A percentile compares a stretch with the other conserved stretches of the same genome.
These are phyloP conservation scores for Hyles vespertilio DNA, from an alignment of 1,140 invertebrate genomes.

Conservation along the genomic window DNA sequence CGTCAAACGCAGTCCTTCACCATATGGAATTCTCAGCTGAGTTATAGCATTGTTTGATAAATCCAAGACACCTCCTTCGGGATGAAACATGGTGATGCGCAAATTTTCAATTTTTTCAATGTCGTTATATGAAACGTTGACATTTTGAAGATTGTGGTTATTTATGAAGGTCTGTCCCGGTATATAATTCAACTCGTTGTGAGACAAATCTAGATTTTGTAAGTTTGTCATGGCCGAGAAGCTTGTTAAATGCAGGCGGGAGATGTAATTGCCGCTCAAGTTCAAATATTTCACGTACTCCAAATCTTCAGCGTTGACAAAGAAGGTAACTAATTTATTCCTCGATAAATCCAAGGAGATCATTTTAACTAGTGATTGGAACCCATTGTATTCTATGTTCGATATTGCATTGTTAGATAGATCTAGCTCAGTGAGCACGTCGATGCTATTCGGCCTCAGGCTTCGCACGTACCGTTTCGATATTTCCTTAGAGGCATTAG, in stretches of 20 bases:
- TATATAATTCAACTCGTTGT: conserved; percentile 48
- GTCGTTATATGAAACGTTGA: conserved; percentile 53
- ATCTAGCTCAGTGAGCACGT: conserved; percentile 47
- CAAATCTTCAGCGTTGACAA: conserved; percentile 45
- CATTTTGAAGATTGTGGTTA: conserved; percentile 37
- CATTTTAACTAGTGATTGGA: conserved; percentile 41
- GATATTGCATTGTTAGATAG: conserved; percentile 51
- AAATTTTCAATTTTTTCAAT: conserved; percentile 39
- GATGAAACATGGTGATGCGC: conserved; percentile 46
- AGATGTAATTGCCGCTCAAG: conserved; percentile 51
- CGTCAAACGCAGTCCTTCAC: conserved; percentile 41
- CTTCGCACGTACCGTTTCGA: conserved; percentile 26
- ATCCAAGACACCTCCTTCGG: conserved; percentile 49
- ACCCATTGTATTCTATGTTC: conserved; percentile 51
- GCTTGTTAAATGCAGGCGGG: conserved; percentile 40
- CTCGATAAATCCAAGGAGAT: conserved; percentile 47
- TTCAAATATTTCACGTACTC: conserved; percentile 48
- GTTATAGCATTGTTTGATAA: conserved; percentile 53
- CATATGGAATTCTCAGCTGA: conserved; percentile 36
- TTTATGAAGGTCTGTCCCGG: conserved; percentile 43
- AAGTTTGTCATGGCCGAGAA: conserved; percentile 52
- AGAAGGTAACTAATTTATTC: conserved; percentile 47
- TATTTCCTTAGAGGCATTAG: conserved; percentile 32
- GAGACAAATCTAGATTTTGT: conserved; percentile 56
- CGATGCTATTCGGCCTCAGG: conserved; percentile 20